A percentile compares a stretch with the other conserved stretches of the same genome.
Conservation (phyloP, 2,113 vertebrate genomes). For the Leucoraja erinaceus region DNA sequence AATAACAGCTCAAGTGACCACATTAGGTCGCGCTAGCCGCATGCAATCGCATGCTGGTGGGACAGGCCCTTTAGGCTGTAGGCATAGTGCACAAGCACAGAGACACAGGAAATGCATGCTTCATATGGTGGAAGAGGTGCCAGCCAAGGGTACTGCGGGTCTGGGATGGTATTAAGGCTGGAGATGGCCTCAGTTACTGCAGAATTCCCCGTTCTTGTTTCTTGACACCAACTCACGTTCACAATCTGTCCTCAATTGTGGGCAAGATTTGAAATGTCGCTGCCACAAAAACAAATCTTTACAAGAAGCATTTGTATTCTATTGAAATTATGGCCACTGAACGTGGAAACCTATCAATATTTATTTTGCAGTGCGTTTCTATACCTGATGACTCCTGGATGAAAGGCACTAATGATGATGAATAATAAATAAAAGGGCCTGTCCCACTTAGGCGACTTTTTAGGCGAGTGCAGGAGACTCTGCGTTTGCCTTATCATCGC, state of each 20-base stretch:
- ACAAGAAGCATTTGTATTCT: neutral
- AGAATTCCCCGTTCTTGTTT: neutral
- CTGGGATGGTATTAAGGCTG: no score
- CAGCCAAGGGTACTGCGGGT: no score
- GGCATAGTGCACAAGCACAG: no score
- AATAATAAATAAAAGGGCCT: neutral
- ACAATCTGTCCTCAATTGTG: neutral
- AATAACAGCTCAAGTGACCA: no score
- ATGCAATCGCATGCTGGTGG: no score
- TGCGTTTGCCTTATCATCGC: no score
- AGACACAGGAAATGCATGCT: no score
- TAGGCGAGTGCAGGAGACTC: no score
- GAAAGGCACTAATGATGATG: neutral
- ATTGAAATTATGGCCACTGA: neutral
- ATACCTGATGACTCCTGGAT: neutral
- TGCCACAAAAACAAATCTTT: neutral
- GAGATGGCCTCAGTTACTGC: neutral
- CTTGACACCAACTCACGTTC: neutral
- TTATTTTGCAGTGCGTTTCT: neutral
- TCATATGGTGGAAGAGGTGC: no score
- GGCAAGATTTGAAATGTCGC: neutral
- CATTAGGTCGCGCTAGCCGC: no score
- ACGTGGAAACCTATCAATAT: neutral
- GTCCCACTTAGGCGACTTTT: no score
- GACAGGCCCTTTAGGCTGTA: no score